Evolutionary conservation across 37 sponge, comb jelly and placozoan species (phyloP).

Genomic region (Crambe crambe): DNA sequence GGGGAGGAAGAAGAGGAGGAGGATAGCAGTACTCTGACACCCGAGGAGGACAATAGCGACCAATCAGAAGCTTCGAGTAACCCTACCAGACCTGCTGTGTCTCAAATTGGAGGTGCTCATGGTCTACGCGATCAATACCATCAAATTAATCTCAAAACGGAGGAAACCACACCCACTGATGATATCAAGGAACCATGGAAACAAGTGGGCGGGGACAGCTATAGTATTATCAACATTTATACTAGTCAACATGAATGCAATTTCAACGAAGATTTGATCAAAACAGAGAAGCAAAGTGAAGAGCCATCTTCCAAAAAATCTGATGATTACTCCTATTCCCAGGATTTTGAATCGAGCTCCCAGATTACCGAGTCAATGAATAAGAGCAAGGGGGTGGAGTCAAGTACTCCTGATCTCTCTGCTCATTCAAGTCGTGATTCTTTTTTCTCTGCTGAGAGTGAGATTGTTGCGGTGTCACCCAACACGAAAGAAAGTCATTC

Average conservation of each 20-base stretch:
- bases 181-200: slow-evolving; percentile 25
- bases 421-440: slow-evolving; percentile 12
- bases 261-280: not conserved
- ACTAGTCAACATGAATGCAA: slow-evolving; percentile 45
- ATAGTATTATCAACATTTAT: slow-evolving; percentile 77
- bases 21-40: not conserved
- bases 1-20: slow-evolving; percentile 13
- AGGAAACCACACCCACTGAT: not conserved
- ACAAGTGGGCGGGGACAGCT: slow-evolving; percentile 57
- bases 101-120: not conserved
- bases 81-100: not conserved
- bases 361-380: not conserved
- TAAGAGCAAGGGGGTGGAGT: slow-evolving; percentile 9
- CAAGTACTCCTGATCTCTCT: slow-evolving; percentile 9
- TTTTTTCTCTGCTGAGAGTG: not conserved
- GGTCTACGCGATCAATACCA: not conserved
- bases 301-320: not conserved
- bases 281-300: not conserved
- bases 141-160: not conserved
- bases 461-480: too few relatives aligned
- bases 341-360: not conserved
- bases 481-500: not conserved
- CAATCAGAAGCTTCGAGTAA: not conserved
- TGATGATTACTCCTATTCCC: not conserved
- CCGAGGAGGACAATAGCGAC: not conserved